A percentile compares a stretch with the other conserved stretches of the same genome.
phyloP scores from a whole-genome alignment of 2,888 invertebrate species.

The Drosophila eohydei region DNA sequence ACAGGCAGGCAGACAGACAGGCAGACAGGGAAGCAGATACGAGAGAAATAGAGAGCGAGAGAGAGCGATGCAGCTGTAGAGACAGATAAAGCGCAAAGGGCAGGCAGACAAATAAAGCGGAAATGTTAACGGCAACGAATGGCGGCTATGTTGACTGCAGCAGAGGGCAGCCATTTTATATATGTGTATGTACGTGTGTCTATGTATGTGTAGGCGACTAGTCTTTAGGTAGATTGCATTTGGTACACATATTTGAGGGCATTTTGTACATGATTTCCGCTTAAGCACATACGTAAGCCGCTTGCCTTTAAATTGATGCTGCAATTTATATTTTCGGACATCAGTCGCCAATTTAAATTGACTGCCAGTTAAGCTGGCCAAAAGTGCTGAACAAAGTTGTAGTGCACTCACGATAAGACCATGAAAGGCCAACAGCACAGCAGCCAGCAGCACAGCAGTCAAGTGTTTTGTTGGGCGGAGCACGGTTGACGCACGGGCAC shows the following conservation, averaged over 20 bases:
- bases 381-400: constrained; percentile 7
- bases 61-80: constrained; percentile 9
- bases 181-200: constrained; percentile 3
- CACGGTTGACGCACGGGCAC: constrained; percentile 1
- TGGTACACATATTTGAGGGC: constrained; percentile 25
- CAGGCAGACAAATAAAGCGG: constrained; percentile 72
- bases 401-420: constrained; percentile 20
- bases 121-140: constrained; percentile 80
- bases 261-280: constrained; percentile 73
- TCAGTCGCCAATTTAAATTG: constrained; percentile 60
- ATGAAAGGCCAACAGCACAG: background rate
- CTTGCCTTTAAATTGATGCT: constrained; percentile 68
- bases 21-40: constrained; percentile 12
- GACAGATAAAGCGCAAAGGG: constrained; percentile 59
- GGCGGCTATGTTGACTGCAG: constrained; percentile 61
- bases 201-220: background rate
- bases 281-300: constrained; percentile 53
- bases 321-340: constrained; percentile 66
- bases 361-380: constrained; percentile 46
- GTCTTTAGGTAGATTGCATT: constrained; percentile 44
- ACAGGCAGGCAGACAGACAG: constrained; percentile 28
- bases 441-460: background rate
- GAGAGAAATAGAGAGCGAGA: constrained; percentile 3
- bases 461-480: constrained; percentile 16
- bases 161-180: constrained; percentile 59